Evolutionary conservation across 2,888 invertebrate genomes (phyloP), one percentile per base, ranked within the genome.

Genomic region (Stenoptilia bipunctidactyla): DNA sequence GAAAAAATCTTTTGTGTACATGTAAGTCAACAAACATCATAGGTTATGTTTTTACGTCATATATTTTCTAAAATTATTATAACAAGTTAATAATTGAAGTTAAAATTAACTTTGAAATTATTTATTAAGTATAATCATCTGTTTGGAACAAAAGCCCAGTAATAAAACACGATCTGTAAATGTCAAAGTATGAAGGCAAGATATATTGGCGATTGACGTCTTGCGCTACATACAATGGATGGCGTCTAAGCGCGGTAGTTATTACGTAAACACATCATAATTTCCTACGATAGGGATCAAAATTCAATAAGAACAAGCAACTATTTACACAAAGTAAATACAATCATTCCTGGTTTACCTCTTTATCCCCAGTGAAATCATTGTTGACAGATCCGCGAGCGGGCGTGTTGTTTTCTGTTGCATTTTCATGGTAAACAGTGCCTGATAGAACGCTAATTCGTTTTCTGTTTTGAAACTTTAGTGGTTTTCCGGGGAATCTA

Each of bases 401-500:
- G 66, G 75, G 72, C 70, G 75, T 70, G 51, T 76, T 67, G 58
- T 59, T 70, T 61, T 82, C 79, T 60, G 75, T 58, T 68, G 70
- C 55, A 66, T 69, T 75, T 56, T 82, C 80, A 75, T 80, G 73
- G 61, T 82, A 82, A 68, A 86, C 82, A 66, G 86, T 74, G 60
- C 86, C 85, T 61, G 89, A 89, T 74, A 92, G 85, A 70, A 93
- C 92, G 85, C 91, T 92, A 66, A 93, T 88, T 79, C 93, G 89
- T 77, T 92, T 92, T 86, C 92, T 90, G 84, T 92, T 92, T 72
- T 92, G 90, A 85, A 92, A 90, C 87, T 92, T 93, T 58, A 92
- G 89, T 74, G 93, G 93, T 87, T 92, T 93, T 68, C 93, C 93
- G 70, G 93, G 93, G 88, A 93, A 93, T 87, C 90, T 90, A 79